Evolutionary conservation across 2,113 vertebrate genomes (phyloP).

Genomic region (Pollachius pollachius): DNA sequence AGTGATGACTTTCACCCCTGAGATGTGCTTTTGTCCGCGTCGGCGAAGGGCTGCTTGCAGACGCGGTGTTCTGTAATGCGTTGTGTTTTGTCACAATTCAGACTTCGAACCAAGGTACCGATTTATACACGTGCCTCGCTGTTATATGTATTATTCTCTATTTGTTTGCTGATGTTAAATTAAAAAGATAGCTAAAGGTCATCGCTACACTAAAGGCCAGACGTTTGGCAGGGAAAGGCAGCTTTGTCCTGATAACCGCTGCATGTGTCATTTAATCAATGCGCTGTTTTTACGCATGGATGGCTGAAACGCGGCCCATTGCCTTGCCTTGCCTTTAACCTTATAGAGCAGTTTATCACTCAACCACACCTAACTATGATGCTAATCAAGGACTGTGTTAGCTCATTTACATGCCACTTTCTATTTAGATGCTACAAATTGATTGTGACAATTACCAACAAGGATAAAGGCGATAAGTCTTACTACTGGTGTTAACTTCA

Average conservation of each 20-base stretch:
- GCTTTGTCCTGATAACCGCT: constrained; percentile 30
- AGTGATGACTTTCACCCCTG: constrained; percentile 39
- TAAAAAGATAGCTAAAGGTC: neutral
- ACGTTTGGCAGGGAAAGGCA: constrained; percentile 36
- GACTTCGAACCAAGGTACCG: no score
- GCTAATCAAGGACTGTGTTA: no score
- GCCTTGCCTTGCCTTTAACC: no score
- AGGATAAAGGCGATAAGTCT: no score
- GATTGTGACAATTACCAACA: no score
- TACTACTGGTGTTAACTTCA: no score
- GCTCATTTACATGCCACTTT: no score
- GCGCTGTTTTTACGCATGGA: constrained; percentile 43
- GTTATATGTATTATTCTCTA: neutral
- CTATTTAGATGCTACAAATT: no score
- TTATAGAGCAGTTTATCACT: no score
- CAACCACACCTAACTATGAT: no score
- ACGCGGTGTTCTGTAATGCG: neutral
- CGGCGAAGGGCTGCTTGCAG: neutral
- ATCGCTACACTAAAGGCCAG: constrained; percentile 24
- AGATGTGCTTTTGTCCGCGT: constrained; percentile 13
- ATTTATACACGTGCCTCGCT: no score
- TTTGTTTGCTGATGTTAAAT: constrained; percentile 18
- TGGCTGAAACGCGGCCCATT: constrained; percentile 28
- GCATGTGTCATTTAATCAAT: constrained; percentile 53
- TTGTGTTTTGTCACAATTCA: neutral